Percentiles rank a stretch among this genome's conserved stretches.
These are phyloP conservation scores for Epizoanthus fatuus DNA, from an alignment of 92 coral and sea anemone genomes.

Conservation along the genomic window DNA sequence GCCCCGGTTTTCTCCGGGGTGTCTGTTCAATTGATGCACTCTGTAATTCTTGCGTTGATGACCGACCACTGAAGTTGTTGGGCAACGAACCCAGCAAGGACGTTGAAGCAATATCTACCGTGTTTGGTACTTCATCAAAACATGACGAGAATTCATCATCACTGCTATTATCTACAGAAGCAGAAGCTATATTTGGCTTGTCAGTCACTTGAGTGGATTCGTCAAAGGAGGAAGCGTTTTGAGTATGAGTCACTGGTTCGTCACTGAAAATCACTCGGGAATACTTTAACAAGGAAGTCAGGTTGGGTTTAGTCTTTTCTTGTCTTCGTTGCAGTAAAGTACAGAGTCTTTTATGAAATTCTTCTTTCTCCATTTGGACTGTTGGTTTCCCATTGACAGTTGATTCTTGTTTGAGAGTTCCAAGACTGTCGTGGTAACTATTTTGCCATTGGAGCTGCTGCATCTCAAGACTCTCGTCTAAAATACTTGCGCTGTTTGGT, in stretches of 20 bases:
- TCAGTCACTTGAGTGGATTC: neutral
- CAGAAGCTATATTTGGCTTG: neutral
- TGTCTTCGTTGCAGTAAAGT: conserved; percentile 4
- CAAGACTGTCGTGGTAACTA: neutral
- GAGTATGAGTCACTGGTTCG: neutral
- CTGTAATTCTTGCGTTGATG: neutral
- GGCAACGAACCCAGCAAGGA: neutral
- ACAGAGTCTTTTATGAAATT: neutral
- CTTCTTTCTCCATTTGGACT: neutral
- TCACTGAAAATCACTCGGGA: conserved; percentile 15
- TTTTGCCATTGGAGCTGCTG: neutral
- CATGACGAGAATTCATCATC: conserved; percentile 42
- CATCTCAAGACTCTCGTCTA: neutral
- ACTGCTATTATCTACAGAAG: neutral
- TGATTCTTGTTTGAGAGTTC: neutral
- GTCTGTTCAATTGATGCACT: neutral
- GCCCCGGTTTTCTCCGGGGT: neutral
- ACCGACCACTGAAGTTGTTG: neutral
- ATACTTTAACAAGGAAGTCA: conserved; percentile 29
- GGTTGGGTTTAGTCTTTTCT: conserved; percentile 1
- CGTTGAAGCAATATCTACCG: neutral
- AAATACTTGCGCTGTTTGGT: neutral
- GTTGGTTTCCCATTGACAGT: neutral
- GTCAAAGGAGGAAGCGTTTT: neutral
- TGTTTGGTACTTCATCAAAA: conserved; percentile 13